Base-by-base conservation (phyloP, 2,113 vertebrate genomes). In the Podilymbus podiceps region DNA sequence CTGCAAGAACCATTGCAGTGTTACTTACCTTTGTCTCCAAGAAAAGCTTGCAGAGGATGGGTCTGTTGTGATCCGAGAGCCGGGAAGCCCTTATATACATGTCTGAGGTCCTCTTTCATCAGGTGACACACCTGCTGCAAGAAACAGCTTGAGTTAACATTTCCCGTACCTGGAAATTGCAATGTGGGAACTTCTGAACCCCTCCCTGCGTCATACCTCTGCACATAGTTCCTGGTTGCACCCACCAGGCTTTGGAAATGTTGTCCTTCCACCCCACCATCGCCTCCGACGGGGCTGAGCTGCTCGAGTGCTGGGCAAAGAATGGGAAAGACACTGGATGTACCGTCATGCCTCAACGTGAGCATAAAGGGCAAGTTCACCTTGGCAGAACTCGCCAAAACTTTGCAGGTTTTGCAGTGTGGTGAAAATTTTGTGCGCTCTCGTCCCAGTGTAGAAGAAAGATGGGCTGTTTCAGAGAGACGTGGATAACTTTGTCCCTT, bases 281-380 rank as follows among this genome's bases (percentile, higher is more conserved):
- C 47, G 11, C 63, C 86, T 28, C 49, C 1, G 17, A 12, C 12
- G 2, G 67, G 25, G 66, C 27, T 44, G 19, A 78, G 30, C 24
- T 12, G 31, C 53, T 58, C 7, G 0, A 9, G 8, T 16, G 38
- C 5, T 20, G 71, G 28, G 12, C 7, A 12, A 66, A 62, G 64
- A 47, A n/a, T 22, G 49, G 53, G n/a, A 13, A 38, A 40, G 68
- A n/a, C 15, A 1, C 42, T 1, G 19, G 6, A 5, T 2, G 15
- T 1, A 4, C 28, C 8, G 2, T 46, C 47, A 22, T 15, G 1
- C 3, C 59, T 8, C 49, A 0, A 1, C 0, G 0, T 2, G 8
- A 27, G 21, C 3, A 0, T 6, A 2, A 2, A 42, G 38, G 68
- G 12, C 60, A 60, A 15, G n/a, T 10, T 30, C 4, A 0, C 4